A percentile compares a stretch with the other conserved stretches of the same genome.
phyloP scores from a whole-genome alignment of 2,113 vertebrate species.

The Nymphicus hollandicus region DNA sequence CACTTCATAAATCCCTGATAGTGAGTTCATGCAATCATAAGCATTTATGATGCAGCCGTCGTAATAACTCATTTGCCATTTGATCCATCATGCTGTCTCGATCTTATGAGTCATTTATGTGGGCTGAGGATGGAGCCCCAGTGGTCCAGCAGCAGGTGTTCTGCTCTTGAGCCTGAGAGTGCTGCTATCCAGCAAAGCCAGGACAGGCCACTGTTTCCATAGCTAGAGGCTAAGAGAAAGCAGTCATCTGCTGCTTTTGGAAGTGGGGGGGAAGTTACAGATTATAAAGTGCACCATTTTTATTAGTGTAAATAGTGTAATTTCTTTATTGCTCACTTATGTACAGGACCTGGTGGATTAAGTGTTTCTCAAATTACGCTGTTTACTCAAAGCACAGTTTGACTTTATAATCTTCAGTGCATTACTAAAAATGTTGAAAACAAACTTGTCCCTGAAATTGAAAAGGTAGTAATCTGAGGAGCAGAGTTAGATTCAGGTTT shows the following conservation, averaged over 20 bases:
- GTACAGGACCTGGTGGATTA: neutral
- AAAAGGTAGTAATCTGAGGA: neutral
- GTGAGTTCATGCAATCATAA: neutral
- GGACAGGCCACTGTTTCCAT: neutral
- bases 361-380: neutral
- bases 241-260: neutral
- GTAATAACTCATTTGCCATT: neutral
- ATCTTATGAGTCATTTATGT: too few relatives aligned
- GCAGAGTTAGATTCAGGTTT: neutral
- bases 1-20: fast-evolving
- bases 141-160: neutral
- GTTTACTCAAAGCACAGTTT: neutral
- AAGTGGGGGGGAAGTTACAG: too few relatives aligned
- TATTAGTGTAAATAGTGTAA: neutral
- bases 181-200: too few relatives aligned
- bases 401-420: neutral
- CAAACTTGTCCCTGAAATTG: neutral
- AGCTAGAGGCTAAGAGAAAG: neutral
- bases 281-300: neutral
- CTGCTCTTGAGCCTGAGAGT: neutral
- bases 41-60: neutral
- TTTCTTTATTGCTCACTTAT: neutral
- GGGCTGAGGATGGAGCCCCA: neutral
- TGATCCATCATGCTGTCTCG: fast-evolving
- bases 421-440: neutral